Evolutionary conservation across 2,888 invertebrate species (phyloP).

Genomic region (Sphinx pinastri): DNA sequence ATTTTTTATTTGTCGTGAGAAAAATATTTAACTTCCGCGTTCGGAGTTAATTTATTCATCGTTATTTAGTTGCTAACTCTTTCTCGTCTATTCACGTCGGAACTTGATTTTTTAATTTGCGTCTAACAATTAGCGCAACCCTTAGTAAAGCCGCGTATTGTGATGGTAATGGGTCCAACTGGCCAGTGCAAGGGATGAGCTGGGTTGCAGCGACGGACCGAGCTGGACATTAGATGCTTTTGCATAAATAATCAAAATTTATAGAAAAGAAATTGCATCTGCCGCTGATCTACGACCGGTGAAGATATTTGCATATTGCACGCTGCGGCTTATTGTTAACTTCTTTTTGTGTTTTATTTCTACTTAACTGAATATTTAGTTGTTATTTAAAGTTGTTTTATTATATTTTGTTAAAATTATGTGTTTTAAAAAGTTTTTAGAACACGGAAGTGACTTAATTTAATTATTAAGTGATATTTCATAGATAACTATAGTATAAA

Average conservation of each 20-base stretch:
- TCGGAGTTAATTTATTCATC: conserved; percentile 7
- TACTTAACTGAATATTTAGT: background rate
- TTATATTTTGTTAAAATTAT: background rate
- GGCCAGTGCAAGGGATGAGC: conserved; percentile 59
- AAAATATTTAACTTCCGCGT: conserved; percentile 30
- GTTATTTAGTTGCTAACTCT: conserved; percentile 3
- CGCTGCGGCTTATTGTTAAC: background rate
- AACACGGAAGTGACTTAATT: background rate
- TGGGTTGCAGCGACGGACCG: conserved; percentile 57
- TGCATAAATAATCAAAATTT: conserved; percentile 72
- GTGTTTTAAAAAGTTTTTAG: no score
- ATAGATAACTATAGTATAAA: background rate
- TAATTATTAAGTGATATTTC: background rate
- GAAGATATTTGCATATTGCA: conserved; percentile 11
- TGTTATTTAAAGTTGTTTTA: background rate
- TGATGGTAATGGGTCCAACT: conserved; percentile 63
- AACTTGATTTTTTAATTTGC: conserved; percentile 42
- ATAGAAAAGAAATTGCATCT: conserved; percentile 25
- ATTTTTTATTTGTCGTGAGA: conserved; percentile 27
- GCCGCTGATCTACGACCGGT: conserved; percentile 1
- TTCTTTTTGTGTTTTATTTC: conserved; percentile 4
- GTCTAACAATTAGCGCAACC: conserved; percentile 58
- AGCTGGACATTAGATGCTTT: conserved; percentile 67
- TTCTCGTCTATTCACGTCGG: conserved; percentile 4
- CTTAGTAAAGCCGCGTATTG: conserved; percentile 56